Base-by-base conservation (phyloP, 1,140 invertebrate species). In the Wiebesia pumilae region DNA sequence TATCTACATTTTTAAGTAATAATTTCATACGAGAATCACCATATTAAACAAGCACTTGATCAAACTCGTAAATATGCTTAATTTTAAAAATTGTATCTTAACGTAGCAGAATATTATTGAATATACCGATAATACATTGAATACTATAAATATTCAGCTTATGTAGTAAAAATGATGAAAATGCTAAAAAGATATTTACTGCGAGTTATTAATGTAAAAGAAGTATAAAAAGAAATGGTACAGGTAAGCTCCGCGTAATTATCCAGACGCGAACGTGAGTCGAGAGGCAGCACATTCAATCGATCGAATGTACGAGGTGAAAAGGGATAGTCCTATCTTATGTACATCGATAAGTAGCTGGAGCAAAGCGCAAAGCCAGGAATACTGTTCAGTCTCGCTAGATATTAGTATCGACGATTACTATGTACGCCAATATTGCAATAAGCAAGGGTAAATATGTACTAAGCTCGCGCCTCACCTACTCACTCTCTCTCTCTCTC, bases 371-470 rank as follows among this genome's bases (percentile, higher is more conserved):
- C 2, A 87, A 79, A 79, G 77, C 54, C 33, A 35, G 21, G 33
- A 4, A 14, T 35, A 35, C n/a, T 33, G n/a, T 35, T 0, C 67
- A 80, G 69, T 51, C 43, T 30, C 40, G 73, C 78, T 85, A 86
- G 83, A 81, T 84, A 83, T 79, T 84, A 83, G 85, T 88, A 88
- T 88, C 69, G 65, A 65, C 62, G 58, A 78, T 58, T 84, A 62
- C 77, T 80, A 54, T 38, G 83, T 69, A 38, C 81, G 83, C 65
- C 89, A 90, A 90, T 90, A 90, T 90, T 87, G 87, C 85, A 88
- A 87, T 87, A 87, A 89, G 80, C 87, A 62, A 54, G 82, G 43
- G 89, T 87, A 90, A 90, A 90, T 90, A 90, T 89, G 89, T 88
- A 71, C 87, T 79, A 81, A 78, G 87, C 54, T 38, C 58, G 85